phyloP scores from a whole-genome alignment of 2,888 invertebrate genomes.

The Acanthosepion lycidas region DNA sequence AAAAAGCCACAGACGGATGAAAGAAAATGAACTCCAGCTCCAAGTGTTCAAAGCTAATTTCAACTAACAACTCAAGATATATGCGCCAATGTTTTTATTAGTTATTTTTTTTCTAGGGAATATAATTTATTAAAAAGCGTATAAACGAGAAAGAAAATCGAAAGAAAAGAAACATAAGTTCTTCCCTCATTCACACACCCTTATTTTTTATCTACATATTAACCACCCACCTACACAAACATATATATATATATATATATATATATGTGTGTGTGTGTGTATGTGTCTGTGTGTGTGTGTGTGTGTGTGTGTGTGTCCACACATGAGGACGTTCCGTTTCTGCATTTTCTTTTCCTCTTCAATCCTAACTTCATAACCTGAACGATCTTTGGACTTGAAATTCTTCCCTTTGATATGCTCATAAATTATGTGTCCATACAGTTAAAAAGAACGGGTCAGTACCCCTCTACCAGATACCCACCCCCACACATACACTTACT shows the following conservation, averaged over 20 bases:
- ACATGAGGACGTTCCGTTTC: background rate
- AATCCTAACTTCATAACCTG: background rate
- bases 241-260: no score
- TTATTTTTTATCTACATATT: background rate
- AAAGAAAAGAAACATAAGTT: background rate
- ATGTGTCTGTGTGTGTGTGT: background rate
- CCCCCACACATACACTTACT: no score
- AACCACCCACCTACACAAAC: no score
- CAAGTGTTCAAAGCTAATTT: background rate
- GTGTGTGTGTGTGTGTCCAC: background rate
- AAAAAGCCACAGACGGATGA: background rate
- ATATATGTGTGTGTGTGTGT: background rate
- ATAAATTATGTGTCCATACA: background rate
- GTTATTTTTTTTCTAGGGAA: background rate
- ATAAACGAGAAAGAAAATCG: conserved; percentile 15
- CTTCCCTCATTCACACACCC: background rate
- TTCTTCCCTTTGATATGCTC: conserved; percentile 33
- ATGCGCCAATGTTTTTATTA: background rate
- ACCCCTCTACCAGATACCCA: background rate
- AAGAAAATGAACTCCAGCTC: background rate
- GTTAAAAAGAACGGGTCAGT: background rate
- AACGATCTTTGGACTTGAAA: conserved; percentile 17
- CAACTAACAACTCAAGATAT: background rate
- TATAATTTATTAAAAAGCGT: background rate
- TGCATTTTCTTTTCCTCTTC: background rate